phyloP scores from a whole-genome alignment of 2,113 vertebrate genomes.

The Erythrocercus mccallii region DNA sequence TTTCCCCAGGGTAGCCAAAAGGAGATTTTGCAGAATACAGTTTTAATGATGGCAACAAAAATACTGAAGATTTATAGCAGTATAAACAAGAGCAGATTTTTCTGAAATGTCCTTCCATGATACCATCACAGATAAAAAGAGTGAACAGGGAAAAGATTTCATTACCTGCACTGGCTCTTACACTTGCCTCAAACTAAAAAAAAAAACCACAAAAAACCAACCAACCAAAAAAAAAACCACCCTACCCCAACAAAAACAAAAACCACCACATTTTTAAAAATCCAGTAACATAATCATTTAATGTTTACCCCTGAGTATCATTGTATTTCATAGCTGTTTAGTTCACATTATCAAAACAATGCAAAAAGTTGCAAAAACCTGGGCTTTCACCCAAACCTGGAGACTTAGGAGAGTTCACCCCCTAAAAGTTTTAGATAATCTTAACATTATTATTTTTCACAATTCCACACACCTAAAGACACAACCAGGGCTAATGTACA shows the following conservation, averaged over 20 bases:
- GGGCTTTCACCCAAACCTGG: not conserved
- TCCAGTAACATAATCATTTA: not conserved
- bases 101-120: not conserved
- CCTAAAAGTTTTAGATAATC: not conserved
- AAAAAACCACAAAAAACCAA: not conserved
- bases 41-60: not conserved
- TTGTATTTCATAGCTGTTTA: not conserved
- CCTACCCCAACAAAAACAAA: not conserved
- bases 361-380: not conserved
- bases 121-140: not conserved
- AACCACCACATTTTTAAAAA: not conserved
- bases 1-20: not conserved
- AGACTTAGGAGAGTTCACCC: not conserved
- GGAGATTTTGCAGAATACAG: not conserved
- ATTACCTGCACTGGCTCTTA: not conserved
- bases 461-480: not conserved
- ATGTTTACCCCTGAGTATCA: not conserved
- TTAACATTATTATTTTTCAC: not conserved
- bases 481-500: not conserved
- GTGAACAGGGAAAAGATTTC: not conserved
- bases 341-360: not conserved
- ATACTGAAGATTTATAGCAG: not conserved
- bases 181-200: not conserved
- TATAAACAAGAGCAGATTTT: not conserved
- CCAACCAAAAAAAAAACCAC: not conserved